phyloP scores from a whole-genome alignment of 2,113 vertebrate genomes.

The Cygnus buccinator region DNA sequence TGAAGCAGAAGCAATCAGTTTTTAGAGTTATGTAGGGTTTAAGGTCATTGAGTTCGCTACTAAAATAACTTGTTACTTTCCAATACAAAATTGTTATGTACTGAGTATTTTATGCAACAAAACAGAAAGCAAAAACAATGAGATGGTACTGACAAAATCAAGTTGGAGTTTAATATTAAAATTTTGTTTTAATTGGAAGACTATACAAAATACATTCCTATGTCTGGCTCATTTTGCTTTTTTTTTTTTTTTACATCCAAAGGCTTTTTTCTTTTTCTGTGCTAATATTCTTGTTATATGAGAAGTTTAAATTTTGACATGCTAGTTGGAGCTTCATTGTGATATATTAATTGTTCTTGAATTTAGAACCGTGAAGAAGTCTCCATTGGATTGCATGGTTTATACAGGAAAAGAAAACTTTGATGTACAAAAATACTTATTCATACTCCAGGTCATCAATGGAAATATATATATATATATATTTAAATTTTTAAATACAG shows the following conservation, averaged over 20 bases:
- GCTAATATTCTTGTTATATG: neutral
- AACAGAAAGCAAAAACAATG: neutral
- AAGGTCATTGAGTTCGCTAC: neutral
- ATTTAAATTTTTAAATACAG: neutral
- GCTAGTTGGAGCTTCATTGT: neutral
- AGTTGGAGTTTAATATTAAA: neutral
- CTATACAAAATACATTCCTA: neutral
- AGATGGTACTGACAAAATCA: neutral
- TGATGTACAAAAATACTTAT: neutral
- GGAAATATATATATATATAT: neutral
- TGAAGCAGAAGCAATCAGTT: constrained; percentile 25
- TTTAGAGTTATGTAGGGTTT: neutral
- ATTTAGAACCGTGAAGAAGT: neutral
- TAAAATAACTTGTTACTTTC: neutral
- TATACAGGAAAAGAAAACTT: neutral
- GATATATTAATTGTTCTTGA: neutral
- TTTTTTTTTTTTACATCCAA: neutral
- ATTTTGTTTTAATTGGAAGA: neutral
- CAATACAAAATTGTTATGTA: neutral
- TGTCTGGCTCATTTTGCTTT: neutral
- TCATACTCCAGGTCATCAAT: neutral
- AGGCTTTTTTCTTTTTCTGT: neutral
- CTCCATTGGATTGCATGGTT: neutral
- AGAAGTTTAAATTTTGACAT: neutral
- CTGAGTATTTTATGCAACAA: neutral